Evolutionary conservation across 2,113 vertebrate genomes (phyloP).

Genomic region (Reinhardtius hippoglossoides): DNA sequence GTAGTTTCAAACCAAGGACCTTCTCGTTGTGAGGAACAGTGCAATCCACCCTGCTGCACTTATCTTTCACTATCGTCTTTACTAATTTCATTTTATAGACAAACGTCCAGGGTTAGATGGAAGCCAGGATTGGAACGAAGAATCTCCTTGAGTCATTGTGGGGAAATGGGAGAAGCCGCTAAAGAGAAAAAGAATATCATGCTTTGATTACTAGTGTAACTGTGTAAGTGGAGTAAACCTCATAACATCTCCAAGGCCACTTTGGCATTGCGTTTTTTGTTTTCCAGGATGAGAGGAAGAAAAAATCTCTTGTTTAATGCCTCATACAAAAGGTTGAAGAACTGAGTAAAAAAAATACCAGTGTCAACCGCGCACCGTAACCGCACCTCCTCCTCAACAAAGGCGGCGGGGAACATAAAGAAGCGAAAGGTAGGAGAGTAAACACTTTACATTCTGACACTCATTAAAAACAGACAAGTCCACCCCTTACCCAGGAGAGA

Average conservation of each 20-base stretch:
- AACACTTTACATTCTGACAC: slow-evolving; percentile 74
- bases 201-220: not conserved
- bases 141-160: no score
- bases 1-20: no score
- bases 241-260: slow-evolving; percentile 35
- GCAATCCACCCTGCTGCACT: no score
- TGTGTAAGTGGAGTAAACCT: slow-evolving; percentile 2
- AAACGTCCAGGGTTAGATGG: no score
- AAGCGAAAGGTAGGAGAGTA: slow-evolving; percentile 60
- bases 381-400: slow-evolving; percentile 44
- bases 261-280: slow-evolving; percentile 27
- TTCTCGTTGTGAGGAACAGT: no score
- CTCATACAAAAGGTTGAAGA: slow-evolving; percentile 25
- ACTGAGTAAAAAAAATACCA: slow-evolving; percentile 30
- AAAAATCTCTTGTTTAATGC: slow-evolving; percentile 22
- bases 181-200: not conserved
- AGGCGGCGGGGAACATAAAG: slow-evolving; percentile 55
- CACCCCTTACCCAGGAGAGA: slow-evolving; percentile 47
- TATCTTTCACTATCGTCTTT: no score
- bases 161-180: no score
- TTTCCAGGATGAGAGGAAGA: slow-evolving; percentile 22
- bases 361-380: slow-evolving; percentile 31
- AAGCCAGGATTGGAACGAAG: no score
- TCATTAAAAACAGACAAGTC: slow-evolving; percentile 75
- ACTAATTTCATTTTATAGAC: no score